Base-by-base conservation (phyloP, 2,113 vertebrate genomes). In the Rhinogobius similis region DNA sequence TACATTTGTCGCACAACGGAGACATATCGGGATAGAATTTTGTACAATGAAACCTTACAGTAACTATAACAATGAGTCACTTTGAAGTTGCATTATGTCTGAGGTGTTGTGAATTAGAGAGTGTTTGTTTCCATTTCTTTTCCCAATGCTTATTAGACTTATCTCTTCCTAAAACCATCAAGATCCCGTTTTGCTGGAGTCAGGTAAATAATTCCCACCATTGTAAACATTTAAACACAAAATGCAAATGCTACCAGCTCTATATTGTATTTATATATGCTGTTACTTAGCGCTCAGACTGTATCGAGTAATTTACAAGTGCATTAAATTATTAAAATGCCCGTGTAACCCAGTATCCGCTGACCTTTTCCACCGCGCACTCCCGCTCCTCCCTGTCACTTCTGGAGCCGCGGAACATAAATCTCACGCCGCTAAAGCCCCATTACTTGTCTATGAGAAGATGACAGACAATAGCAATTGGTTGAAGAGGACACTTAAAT, bases 381-480 rank as follows among this genome's bases (percentile, higher is more conserved):
- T 50, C 46, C 46, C 46, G 46, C 58, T 61, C 29, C 20, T 36
- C 58, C 20, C 29, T 32, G 38, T 73, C 44, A 39, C 65, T 43
- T 29, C 65, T 26, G 63, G 8, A 58, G 44, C 71, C 39, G 10
- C 36, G 16, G 1, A 26, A 29, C 75, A 76, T 84, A 76, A 85
- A 86, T 80, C 83, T 67, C 52, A 46, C 5, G 55, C 58, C 41
- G 73, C 65, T 83, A 70, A 84, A 82, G 74, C 68, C 58, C 73
- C 76, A 73, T 88, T 81, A 79, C 81, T 76, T n/a, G 32, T 39
- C 26, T 61, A n/a, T 11, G 41, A 32, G 52, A 79, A 73, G 82
- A 81, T 90, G 87, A 89, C 87, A 82, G 89, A 91, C 86, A 86
- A 83, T 77, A 73, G 62, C 90, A 88, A 88, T 90, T 86, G 89